Evolutionary conservation across 2,888 invertebrate genomes (phyloP).

Genomic region (Agrochola circellaris): DNA sequence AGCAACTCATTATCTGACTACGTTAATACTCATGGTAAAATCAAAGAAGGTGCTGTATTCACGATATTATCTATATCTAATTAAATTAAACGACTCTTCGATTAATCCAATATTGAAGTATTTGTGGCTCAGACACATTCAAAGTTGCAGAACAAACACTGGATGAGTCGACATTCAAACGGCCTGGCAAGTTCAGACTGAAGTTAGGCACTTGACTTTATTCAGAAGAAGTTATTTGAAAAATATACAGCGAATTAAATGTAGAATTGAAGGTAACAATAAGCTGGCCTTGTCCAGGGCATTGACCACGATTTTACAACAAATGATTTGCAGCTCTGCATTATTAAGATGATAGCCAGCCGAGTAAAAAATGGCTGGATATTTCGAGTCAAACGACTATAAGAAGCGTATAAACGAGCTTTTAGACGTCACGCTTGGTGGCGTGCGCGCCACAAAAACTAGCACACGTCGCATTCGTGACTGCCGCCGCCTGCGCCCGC

Average conservation of each 20-base stretch:
- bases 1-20: constrained; percentile 18
- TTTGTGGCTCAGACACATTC: constrained; percentile 33
- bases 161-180: constrained; percentile 30
- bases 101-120: constrained; percentile 34
- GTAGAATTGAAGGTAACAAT: constrained; percentile 73
- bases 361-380: constrained; percentile 78
- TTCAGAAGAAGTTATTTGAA: constrained; percentile 50
- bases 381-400: constrained; percentile 80
- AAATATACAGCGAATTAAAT: constrained; percentile 60
- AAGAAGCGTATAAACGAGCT: constrained; percentile 89
- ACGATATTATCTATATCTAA: constrained; percentile 20
- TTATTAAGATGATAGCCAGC: constrained; percentile 81
- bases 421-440: constrained; percentile 87
- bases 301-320: constrained; percentile 79
- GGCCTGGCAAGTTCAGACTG: constrained; percentile 20
- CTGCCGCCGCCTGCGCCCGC: constrained; percentile 69
- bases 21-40: constrained; percentile 4
- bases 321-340: constrained; percentile 81
- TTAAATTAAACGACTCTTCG: constrained; percentile 25
- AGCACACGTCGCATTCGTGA: constrained; percentile 81
- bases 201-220: constrained; percentile 36
- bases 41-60: neutral
- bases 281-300: constrained; percentile 81
- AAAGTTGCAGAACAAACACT: constrained; percentile 45
- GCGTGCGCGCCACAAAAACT: constrained; percentile 83